Evolutionary conservation across 1,140 invertebrate genomes (phyloP), one percentile per base, ranked within the genome.

Genomic region (Atopsyche davidsoni): DNA sequence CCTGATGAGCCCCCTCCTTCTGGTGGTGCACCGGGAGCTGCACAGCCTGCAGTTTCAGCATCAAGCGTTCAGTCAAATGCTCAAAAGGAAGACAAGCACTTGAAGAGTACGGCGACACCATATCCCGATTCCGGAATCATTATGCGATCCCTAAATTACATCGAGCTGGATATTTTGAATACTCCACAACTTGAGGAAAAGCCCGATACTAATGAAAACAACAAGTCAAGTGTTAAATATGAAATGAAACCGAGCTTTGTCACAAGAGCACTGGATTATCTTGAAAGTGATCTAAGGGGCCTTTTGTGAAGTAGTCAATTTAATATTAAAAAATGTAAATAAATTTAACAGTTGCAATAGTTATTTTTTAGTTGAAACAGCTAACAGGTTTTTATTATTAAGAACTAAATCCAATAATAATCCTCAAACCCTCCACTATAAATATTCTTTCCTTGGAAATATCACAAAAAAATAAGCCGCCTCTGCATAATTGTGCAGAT

Each of bases 91-190:
- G 11, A 13, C 9, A 9, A 34, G 6, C 4, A 53, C 4, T n/a
- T 24, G 3, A n/a, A 46, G n/a, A 31, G 41, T 31, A 24, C 14
- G n/a, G 35, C 41, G 1, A 19, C 39, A 4, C 55, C 55, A 1
- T 57, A 46, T 25, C 51, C 55, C 4, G 36, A 51, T 19, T 31
- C 21, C 3, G 47, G 51, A 19, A 43, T 57, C 19, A 19, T 57
- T 18, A 31, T 53, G 36, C 31, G 47, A 34, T 53, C 55, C 3
- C 31, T 57, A 14, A 57, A 57, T 40, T 57, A 57, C 34, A 42
- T 57, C n/a, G 46, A 53, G 39, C 40, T 57, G 31, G 51, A 46
- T 14, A 46, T 53, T 11, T 51, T 57, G 28, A 57, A 53, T 28
- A 53, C 47, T 10, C 47, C 55, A 2, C 51, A 57, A 11, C 6